Percentiles rank a stretch among this genome's conserved stretches.
Evolutionary conservation across 2,113 vertebrate genomes (phyloP).

Genomic region (Sylvietta virens): DNA sequence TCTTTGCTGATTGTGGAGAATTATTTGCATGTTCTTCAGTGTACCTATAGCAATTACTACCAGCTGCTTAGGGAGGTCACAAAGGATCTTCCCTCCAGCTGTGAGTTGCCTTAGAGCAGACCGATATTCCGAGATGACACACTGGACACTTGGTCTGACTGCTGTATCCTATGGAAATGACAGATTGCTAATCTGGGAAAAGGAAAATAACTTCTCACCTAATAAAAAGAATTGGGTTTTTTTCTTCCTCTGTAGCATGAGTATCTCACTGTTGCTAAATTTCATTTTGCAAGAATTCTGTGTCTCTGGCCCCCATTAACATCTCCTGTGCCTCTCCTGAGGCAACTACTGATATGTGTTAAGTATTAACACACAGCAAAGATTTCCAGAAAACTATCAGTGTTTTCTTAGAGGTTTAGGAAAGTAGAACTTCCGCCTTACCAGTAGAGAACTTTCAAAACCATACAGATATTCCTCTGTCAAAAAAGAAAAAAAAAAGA

Average conservation of each 20-base stretch:
- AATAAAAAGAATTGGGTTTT: background rate
- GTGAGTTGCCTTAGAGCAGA: background rate
- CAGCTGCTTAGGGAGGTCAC: background rate
- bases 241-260: background rate
- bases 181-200: background rate
- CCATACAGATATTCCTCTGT: background rate
- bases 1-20: background rate
- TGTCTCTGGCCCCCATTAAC: background rate
- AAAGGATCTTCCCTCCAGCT: background rate
- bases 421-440: background rate
- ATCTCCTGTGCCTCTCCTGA: background rate
- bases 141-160: background rate
- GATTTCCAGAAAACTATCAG: background rate
- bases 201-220: background rate
- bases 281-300: background rate
- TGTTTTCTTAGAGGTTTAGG: background rate
- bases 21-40: background rate
- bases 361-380: background rate
- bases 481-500: background rate
- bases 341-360: background rate
- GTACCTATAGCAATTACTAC: background rate
- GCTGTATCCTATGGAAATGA: background rate
- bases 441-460: background rate
- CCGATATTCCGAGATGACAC: background rate
- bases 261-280: background rate